Conservation (phyloP, 53 echinoderm and acorn worm species). For the Pentamera pediparva region DNA sequence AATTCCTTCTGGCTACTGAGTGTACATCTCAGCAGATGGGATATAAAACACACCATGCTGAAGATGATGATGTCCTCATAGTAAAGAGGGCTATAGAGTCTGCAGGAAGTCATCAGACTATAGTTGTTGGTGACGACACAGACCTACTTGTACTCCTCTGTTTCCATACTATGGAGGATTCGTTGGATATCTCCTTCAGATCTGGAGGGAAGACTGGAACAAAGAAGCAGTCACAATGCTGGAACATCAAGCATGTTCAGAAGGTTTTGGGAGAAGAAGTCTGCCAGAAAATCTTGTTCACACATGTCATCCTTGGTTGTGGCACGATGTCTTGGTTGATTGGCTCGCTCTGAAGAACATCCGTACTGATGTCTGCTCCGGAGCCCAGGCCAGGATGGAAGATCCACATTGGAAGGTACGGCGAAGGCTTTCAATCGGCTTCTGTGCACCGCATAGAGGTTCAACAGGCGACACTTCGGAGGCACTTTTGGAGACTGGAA, state of each 20-base stretch:
- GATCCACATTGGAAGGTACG: background rate
- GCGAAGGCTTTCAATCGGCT: background rate
- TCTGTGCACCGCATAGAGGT: background rate
- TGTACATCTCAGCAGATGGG: background rate
- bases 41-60: slow-evolving; percentile 27
- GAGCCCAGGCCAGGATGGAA: background rate
- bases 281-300: background rate
- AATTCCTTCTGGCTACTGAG: background rate
- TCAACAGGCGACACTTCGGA: background rate
- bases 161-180: background rate
- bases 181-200: no score
- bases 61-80: slow-evolving; percentile 41
- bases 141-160: slow-evolving; percentile 28
- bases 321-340: background rate
- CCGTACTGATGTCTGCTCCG: background rate
- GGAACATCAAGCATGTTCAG: slow-evolving; percentile 18
- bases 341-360: background rate
- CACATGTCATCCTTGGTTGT: background rate
- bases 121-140: no score
- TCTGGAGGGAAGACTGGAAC: background rate
- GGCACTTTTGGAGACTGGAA: background rate
- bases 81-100: slow-evolving; percentile 23
- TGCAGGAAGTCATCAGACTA: slow-evolving; percentile 13
- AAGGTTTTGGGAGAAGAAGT: background rate
- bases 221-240: no score